Percentiles rank a stretch among this genome's conserved stretches.
Conservation (phyloP, 2,797 vertebrate species). For the Squalus acanthias region DNA sequence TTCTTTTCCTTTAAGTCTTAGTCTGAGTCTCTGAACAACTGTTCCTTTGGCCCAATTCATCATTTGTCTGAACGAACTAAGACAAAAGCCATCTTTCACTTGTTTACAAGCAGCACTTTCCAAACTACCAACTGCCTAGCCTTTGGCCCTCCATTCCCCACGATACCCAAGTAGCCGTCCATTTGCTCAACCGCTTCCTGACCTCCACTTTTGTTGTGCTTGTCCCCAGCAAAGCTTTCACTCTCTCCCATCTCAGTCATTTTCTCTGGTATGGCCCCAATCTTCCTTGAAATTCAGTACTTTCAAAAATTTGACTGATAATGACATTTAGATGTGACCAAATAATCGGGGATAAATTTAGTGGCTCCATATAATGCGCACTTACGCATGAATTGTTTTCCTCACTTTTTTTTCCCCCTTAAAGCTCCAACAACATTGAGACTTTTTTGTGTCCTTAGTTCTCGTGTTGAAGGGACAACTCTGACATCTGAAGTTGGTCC, state of each 20-base stretch:
- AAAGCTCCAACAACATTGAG: background rate
- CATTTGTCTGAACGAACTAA: background rate
- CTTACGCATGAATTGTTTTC: too few relatives aligned
- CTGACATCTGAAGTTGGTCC: background rate
- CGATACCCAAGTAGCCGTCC: background rate
- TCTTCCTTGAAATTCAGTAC: background rate
- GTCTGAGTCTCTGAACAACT: background rate
- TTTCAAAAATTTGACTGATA: too few relatives aligned
- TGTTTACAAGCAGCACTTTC: background rate
- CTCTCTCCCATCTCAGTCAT: background rate
- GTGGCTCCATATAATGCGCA: too few relatives aligned
- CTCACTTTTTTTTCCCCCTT: too few relatives aligned
- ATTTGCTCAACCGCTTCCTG: background rate
- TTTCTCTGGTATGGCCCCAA: background rate
- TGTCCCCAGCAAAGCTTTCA: background rate
- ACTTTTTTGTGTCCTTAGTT: background rate
- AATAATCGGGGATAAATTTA: too few relatives aligned
- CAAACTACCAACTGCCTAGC: background rate
- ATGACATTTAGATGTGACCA: too few relatives aligned
- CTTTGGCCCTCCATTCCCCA: background rate
- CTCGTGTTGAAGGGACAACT: background rate
- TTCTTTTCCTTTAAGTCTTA: background rate
- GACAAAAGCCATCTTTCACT: background rate
- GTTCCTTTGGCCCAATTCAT: background rate
- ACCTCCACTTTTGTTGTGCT: too few relatives aligned